Percentiles rank a stretch among this genome's conserved stretches.
Conservation (phyloP, 2,888 invertebrate species). For the Eilema depressum region DNA sequence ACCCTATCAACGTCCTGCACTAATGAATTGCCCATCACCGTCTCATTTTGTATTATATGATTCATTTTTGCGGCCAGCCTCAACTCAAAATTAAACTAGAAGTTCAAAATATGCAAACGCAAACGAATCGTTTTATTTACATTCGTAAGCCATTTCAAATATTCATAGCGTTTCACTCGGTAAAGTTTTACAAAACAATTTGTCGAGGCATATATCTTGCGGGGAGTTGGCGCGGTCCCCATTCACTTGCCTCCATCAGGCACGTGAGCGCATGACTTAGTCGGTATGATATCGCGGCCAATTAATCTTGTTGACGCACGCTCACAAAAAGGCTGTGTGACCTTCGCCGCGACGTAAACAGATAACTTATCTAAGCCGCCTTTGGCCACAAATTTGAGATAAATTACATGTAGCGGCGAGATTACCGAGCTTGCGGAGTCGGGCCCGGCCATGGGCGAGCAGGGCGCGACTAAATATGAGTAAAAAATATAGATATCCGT, state of each 20-base stretch:
- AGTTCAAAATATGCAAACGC: slow-evolving; percentile 33
- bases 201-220: slow-evolving; percentile 25
- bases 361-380: slow-evolving; percentile 43
- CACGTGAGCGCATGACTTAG: slow-evolving; percentile 21
- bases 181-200: slow-evolving; percentile 34
- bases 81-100: slow-evolving; percentile 25
- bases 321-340: slow-evolving; percentile 48
- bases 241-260: slow-evolving; percentile 18
- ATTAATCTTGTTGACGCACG: slow-evolving; percentile 57
- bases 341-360: slow-evolving; percentile 41
- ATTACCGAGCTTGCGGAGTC: slow-evolving; percentile 8
- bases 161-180: slow-evolving; percentile 32
- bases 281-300: slow-evolving; percentile 41
- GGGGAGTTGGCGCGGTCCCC: slow-evolving; percentile 16
- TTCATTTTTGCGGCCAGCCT: slow-evolving; percentile 27
- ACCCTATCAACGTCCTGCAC: slow-evolving; percentile 31
- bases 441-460: neutral
- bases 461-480: slow-evolving; percentile 1
- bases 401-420: slow-evolving; percentile 33
- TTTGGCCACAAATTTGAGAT: slow-evolving; percentile 37
- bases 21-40: slow-evolving; percentile 38
- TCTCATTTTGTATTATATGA: slow-evolving; percentile 11
- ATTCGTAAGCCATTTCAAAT: slow-evolving; percentile 38
- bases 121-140: slow-evolving; percentile 40
- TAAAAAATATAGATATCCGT: slow-evolving; percentile 13